These are phyloP conservation scores for Varanus salvator DNA, from an alignment of 2,113 vertebrate genomes.

Conservation along the genomic window DNA sequence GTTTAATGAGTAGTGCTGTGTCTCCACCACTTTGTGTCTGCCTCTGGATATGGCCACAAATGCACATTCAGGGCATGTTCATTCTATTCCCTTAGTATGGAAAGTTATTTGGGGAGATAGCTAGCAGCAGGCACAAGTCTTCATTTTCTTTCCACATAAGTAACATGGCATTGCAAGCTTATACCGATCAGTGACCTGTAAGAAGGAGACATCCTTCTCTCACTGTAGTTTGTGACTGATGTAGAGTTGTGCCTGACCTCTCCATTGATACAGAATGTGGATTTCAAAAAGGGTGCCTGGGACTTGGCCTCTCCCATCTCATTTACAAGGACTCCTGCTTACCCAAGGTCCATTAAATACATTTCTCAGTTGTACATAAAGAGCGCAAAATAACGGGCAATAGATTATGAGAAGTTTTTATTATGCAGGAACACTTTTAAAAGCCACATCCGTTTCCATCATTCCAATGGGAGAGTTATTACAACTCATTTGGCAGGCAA, in stretches of 20 bases:
- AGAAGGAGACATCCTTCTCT: not conserved
- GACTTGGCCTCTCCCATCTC: fast-evolving
- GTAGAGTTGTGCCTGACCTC: not conserved
- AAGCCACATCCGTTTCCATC: conserved; percentile 51
- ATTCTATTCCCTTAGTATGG: no score
- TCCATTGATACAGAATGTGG: not conserved
- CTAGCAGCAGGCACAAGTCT: no score
- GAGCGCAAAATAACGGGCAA: conserved; percentile 38
- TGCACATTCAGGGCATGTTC: no score
- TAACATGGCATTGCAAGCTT: not conserved
- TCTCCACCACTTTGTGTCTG: no score
- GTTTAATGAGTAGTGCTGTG: no score
- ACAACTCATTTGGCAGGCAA: conserved; percentile 71
- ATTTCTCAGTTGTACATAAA: conserved; percentile 21
- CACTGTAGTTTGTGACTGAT: not conserved
- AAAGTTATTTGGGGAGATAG: no score
- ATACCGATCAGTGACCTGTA: no score
- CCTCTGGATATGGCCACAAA: no score
- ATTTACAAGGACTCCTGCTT: not conserved
- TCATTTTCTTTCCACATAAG: not conserved
- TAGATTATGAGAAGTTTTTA: conserved; percentile 38
- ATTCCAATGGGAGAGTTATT: conserved; percentile 51
- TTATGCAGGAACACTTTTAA: conserved; percentile 66
- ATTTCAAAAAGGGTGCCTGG: not conserved
- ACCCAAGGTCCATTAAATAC: not conserved